These are phyloP conservation scores for Sitta europaea DNA, from an alignment of 2,113 vertebrate genomes.

Conservation along the genomic window DNA sequence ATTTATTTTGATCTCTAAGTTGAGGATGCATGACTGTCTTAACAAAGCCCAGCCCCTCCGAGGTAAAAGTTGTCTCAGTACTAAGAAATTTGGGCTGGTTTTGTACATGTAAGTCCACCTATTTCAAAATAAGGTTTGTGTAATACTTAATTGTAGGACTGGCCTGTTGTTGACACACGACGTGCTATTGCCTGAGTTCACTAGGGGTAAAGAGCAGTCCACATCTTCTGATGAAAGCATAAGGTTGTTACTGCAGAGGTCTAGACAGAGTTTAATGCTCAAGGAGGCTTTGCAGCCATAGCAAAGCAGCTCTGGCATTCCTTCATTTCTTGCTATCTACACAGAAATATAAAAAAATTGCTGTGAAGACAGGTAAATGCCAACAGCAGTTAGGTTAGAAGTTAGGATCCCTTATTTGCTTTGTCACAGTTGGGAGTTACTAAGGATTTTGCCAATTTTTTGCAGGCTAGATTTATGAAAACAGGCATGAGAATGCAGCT, in stretches of 20 bases:
- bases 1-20: neutral
- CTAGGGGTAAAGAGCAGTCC: neutral
- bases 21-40: neutral
- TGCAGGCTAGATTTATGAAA: neutral
- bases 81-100: neutral
- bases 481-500: neutral
- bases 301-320: neutral
- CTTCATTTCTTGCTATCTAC: neutral
- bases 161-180: neutral
- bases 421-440: neutral
- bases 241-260: neutral
- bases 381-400: neutral
- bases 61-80: neutral
- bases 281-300: neutral
- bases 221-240: neutral
- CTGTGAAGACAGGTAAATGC: neutral
- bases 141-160: neutral
- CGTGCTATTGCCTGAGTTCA: neutral
- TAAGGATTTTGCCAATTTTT: neutral
- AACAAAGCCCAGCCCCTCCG: neutral
- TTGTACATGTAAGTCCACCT: neutral
- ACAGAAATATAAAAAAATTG: neutral
- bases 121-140: neutral
- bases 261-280: neutral
- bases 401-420: no score